Evolutionary conservation across 2,113 vertebrate genomes (phyloP).

Genomic region (Stegostoma tigrinum): DNA sequence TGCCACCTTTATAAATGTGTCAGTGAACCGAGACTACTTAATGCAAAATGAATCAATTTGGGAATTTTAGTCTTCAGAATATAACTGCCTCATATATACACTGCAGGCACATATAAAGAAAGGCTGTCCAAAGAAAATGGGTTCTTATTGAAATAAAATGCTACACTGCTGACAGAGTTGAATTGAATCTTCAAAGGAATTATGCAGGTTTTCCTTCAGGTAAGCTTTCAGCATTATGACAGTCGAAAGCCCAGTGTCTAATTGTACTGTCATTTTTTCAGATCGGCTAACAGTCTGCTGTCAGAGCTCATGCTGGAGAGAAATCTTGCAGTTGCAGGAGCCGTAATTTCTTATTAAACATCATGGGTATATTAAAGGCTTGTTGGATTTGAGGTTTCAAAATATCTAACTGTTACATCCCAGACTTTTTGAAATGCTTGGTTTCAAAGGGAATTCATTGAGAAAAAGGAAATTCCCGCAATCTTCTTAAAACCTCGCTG

Average conservation of each 20-base stretch:
- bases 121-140: constrained; percentile 19
- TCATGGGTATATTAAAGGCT: not conserved
- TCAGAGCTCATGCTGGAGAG: not conserved
- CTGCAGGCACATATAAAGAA: not conserved
- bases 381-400: not conserved
- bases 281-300: constrained; percentile 11
- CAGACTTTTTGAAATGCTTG: not conserved
- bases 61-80: not conserved
- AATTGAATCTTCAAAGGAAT: constrained; percentile 32
- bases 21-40: constrained; percentile 5
- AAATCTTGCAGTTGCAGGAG: not conserved
- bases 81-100: not conserved
- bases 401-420: not conserved
- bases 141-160: constrained; percentile 12
- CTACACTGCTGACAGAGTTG: constrained; percentile 16
- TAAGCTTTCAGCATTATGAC: constrained; percentile 24
- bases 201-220: constrained; percentile 4
- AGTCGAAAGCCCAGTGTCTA: constrained; percentile 14
- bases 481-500: not conserved
- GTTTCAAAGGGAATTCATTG: not conserved
- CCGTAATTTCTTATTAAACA: not conserved
- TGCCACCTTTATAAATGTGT: not conserved
- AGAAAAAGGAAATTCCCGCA: not conserved
- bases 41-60: constrained; percentile 34
- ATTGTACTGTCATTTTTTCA: constrained; percentile 26